phyloP scores from a whole-genome alignment of 2,113 vertebrate species.

The Barnardius zonarius region DNA sequence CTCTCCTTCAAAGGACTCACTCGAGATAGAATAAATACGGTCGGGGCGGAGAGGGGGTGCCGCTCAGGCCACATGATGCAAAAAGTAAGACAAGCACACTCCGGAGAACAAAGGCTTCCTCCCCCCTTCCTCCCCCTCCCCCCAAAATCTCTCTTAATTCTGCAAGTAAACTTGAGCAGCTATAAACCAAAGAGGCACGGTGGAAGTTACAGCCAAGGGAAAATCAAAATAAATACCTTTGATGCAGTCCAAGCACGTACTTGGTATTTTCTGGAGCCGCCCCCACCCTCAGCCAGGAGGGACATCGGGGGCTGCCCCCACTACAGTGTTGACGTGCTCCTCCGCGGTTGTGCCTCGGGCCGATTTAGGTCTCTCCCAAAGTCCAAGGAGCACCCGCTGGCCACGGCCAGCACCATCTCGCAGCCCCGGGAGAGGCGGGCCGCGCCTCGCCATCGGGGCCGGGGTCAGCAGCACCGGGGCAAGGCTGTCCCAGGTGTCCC shows the following conservation, averaged over 20 bases:
- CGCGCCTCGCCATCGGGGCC: neutral
- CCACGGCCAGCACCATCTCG: neutral
- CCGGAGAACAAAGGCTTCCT: constrained; percentile 74
- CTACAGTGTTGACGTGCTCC: neutral
- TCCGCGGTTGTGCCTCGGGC: neutral
- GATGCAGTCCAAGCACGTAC: constrained; percentile 50
- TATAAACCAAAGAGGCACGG: constrained; percentile 69
- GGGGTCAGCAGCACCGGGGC: neutral
- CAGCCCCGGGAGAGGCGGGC: neutral
- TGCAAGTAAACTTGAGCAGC: constrained; percentile 73
- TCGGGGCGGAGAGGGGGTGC: constrained; percentile 3
- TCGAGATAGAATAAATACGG: constrained; percentile 63
- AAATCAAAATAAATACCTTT: constrained; percentile 66
- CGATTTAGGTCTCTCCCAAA: neutral
- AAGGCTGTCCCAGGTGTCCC: neutral
- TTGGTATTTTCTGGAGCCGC: neutral
- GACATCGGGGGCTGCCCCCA: neutral
- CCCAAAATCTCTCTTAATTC: constrained; percentile 70
- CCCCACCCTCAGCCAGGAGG: neutral
- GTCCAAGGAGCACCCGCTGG: neutral
- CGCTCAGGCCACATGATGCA: constrained; percentile 60
- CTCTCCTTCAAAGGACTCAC: constrained; percentile 59
- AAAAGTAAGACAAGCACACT: constrained; percentile 70
- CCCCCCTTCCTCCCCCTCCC: constrained; percentile 36
- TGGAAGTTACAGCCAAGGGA: constrained; percentile 69